Base-by-base conservation (phyloP, 2,888 invertebrate species). In the Subacronicta megacephala region DNA sequence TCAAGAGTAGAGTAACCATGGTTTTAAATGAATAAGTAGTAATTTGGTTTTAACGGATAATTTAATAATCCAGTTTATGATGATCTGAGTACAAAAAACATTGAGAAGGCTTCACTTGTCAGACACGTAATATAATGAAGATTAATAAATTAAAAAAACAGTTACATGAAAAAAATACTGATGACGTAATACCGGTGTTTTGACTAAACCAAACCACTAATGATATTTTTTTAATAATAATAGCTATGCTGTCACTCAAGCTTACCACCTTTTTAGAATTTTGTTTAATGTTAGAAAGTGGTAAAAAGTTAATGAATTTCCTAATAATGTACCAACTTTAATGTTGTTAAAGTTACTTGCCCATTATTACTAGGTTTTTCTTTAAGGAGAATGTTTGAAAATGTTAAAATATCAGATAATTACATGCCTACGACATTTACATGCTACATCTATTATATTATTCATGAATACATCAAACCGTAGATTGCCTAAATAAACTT, bases 21-120 rank as follows among this genome's bases (percentile, higher is more conserved):
- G 70, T 67, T 58, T 53, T 4, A 40, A 50, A 60, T 64, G 77
- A 77, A 77, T 76, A 75, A 67, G 70, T 72, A 64, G 72, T 75
- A 73, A 77, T 77, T 77, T 77, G 40, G 52, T 68, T 75, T 52
- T 62, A 62, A 77, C 56, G 68, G 58, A 74, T 77, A 74, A 74
- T 77, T 74, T 74, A 74, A 75, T 74, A 77, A 74, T 70, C 67
- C 71, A 71, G 72, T 72, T 49, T 62, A 62, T 70, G 63, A 63
- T 64, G 63, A 63, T 64, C 51, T 61, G 38, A 43, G 62, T 50
- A 35, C 40, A 65, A 64, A 58, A 62, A 66, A 74, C 69, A 56
- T 54, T 62, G 55, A 57, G 64, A 63, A 71, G 65, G 75, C 51
- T 63, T 61, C 52, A 65, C 62, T 62, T 63, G 74, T 66, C 72